phyloP scores from a whole-genome alignment of 2,113 vertebrate genomes.

The Carassius carassius region DNA sequence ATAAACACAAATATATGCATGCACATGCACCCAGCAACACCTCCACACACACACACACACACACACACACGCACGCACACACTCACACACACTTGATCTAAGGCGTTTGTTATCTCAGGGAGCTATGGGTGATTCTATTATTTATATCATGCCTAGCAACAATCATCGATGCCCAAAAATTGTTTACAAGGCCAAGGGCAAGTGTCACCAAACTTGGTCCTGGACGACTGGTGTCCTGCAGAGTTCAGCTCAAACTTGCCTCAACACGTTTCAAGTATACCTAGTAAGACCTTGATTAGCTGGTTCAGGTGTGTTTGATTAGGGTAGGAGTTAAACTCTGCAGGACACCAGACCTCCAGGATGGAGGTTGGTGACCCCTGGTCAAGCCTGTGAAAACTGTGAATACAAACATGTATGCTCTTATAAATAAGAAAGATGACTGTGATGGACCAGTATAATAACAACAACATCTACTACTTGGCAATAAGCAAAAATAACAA shows the following conservation, averaged over 20 bases:
- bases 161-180: background rate
- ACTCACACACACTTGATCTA: background rate
- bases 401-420: background rate
- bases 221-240: no score
- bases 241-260: no score
- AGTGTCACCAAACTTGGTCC: no score
- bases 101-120: background rate
- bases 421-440: background rate
- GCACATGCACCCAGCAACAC: background rate
- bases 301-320: no score
- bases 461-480: no score
- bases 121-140: background rate
- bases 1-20: conserved; percentile 11
- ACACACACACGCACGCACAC: no score
- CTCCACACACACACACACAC: no score
- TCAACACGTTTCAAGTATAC: no score
- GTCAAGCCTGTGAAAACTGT: background rate
- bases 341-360: no score
- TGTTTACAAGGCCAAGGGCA: background rate
- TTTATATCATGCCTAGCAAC: background rate
- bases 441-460: background rate
- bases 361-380: no score
- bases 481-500: background rate
- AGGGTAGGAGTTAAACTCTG: no score
- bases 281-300: no score